Evolutionary conservation across 1,140 invertebrate genomes (phyloP), one percentile per base, ranked within the genome.

Genomic region (Xylocopa sonorina): DNA sequence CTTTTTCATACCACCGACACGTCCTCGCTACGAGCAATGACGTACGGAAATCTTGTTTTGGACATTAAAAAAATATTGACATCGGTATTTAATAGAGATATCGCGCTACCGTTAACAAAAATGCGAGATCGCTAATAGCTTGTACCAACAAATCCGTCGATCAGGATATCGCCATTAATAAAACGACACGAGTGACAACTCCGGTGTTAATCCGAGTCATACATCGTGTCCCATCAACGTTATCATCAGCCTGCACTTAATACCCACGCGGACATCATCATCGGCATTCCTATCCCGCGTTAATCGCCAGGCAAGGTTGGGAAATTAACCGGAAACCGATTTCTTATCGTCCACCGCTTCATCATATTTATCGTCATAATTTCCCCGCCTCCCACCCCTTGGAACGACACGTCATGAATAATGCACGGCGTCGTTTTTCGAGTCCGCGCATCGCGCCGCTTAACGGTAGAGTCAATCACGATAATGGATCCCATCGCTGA

Each of bases 401-500:
- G n/a, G n/a, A n/a, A 43, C 67, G 51, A 24, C 2, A n/a, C 51
- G 29, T 24, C 68, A 71, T 71, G 68, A 71, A 57, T 71, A 71
- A 71, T 71, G 51, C 68, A 57, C 29, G 68, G 67, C 67, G 55
- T 34, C 32, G 57, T 62, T 73, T 73, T 73, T 46, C 71, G 57
- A 50, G 29, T n/a, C n/a, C n/a, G n/a, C 9, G 55, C 57, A 21
- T 14, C 24, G 51, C 38, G 34, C n/a, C 51, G 41, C 71, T 62
- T 67, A 53, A 64, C 68, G 77, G 69, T 43, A 51, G 48, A 62
- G 67, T 73, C 68, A 62, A 71, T 78, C 77, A 78, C 77, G 69
- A 72, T 73, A 78, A 78, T 78, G 69, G 77, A 78, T 51, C 55
- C 58, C 16, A n/a, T 24, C 38, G 68, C 46, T 57, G 34, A 58